Conservation (phyloP, 35 echinoderm and acorn worm species). For the Heliocidaris tuberculata region DNA sequence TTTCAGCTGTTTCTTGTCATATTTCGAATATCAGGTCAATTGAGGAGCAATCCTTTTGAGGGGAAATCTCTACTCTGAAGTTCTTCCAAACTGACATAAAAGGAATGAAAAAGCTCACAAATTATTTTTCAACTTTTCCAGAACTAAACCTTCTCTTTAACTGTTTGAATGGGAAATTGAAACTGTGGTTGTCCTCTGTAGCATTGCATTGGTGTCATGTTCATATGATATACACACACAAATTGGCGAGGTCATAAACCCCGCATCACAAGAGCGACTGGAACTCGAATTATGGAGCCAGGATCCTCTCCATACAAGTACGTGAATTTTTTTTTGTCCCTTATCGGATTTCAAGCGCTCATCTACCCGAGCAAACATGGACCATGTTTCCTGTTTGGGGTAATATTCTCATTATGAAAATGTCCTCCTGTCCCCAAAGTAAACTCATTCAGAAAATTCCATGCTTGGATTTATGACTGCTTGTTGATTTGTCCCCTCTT, state of each 20-base stretch:
- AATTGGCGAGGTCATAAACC: background rate
- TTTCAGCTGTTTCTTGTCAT: no score
- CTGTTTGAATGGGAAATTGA: background rate
- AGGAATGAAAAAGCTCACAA: no score
- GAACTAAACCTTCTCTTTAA: no score
- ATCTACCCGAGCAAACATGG: background rate
- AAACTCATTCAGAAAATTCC: constrained; percentile 24
- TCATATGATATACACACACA: background rate
- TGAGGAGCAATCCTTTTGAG: no score
- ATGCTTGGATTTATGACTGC: background rate
- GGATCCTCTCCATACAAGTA: background rate
- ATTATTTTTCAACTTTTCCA: no score
- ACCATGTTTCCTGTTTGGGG: background rate
- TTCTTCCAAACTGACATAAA: no score
- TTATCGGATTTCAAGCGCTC: background rate
- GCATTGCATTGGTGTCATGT: background rate
- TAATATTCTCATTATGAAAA: constrained; percentile 5
- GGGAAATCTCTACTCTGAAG: no score
- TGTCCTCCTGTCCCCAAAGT: background rate
- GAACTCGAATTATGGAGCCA: background rate
- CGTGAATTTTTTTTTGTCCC: background rate
- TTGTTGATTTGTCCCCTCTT: background rate
- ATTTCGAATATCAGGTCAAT: no score
- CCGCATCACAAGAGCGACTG: background rate
- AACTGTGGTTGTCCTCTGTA: background rate